These are phyloP conservation scores for Drosophila greeni DNA, from an alignment of 2,888 invertebrate species.

Conservation along the genomic window DNA sequence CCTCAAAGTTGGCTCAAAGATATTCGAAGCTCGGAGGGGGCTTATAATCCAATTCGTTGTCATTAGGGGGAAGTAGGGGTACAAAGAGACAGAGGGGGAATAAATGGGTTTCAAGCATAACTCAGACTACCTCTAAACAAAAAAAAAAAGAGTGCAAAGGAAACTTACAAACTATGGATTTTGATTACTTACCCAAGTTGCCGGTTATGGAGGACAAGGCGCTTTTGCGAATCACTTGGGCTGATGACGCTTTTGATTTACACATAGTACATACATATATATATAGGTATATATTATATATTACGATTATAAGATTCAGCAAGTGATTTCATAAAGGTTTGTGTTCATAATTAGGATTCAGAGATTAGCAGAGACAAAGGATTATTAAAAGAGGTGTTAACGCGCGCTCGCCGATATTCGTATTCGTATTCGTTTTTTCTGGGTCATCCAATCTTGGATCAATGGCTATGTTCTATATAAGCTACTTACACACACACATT, in stretches of 20 bases:
- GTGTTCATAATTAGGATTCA: slow-evolving; percentile 35
- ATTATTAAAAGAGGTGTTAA: slow-evolving; percentile 20
- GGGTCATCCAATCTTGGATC: slow-evolving; percentile 20
- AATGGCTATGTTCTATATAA: slow-evolving; percentile 20
- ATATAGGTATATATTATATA: slow-evolving; percentile 68
- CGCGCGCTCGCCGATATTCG: slow-evolving; percentile 14
- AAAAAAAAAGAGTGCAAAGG: slow-evolving; percentile 54
- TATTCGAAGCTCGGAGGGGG: slow-evolving; percentile 1
- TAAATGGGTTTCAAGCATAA: slow-evolving; percentile 25
- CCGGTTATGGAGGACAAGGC: slow-evolving; percentile 94
- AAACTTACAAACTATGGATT: slow-evolving; percentile 53
- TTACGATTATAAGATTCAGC: slow-evolving; percentile 63
- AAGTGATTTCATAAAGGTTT: slow-evolving; percentile 53
- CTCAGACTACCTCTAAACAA: slow-evolving; percentile 55
- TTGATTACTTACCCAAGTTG: slow-evolving; percentile 90
- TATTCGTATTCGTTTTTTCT: background rate
- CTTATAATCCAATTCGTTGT: slow-evolving; percentile 12
- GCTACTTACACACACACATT: slow-evolving; percentile 49
- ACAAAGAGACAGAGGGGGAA: background rate
- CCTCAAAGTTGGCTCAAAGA: background rate
- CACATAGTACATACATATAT: slow-evolving; percentile 70
- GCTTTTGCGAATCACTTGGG: slow-evolving; percentile 85
- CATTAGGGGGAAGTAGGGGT: background rate
- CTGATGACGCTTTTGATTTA: slow-evolving; percentile 79
- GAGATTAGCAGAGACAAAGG: slow-evolving; percentile 47